Base-by-base conservation (phyloP, 2,113 vertebrate genomes). In the Sciurus niger region DNA sequence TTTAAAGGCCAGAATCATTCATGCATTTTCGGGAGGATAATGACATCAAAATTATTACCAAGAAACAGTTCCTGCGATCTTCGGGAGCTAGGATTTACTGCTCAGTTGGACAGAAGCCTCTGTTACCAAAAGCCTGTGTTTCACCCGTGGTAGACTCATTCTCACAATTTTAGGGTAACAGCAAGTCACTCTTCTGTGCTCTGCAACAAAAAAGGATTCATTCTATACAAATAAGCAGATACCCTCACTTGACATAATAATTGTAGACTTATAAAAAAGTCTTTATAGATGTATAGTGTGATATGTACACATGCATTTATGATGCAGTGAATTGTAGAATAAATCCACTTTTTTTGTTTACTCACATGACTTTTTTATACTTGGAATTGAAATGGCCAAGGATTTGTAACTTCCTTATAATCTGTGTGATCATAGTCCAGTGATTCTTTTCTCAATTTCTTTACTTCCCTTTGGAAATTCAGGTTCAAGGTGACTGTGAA, bases 1-100 rank as follows among this genome's bases (percentile, higher is more conserved):
- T 89, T 89, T 95, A 94, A 96, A 98, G 96, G 93, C 96, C 95
- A 97, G 65, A 93, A 89, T 97, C 93, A 90, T 90, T 96, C 94
- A 93, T 96, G 90, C 87, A 96, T 97, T 97, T 93, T 74, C 43
- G 9, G 84, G 20, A 46, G 77, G 94, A 96, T 96, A 97, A 96
- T 46, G 68, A 83, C 92, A 95, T 96, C 92, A 97, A 90, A 93
- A 91, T 93, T 95, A 97, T 90, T 85, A 96, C 89, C 25, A 95
- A 28, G 79, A 98, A 14, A 67, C 84, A 32, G 43, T 94, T 63
- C 37, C 40, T 93, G 67, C 18, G 48, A 58, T 94, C 80, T 72
- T 51, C 18, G 17, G 55, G 73, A 37, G 73, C 40, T 53, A 79
- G 82, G 60, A 70, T 95, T 87, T 93, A 48, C 8, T 60, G 79